Percentiles rank a stretch among this genome's conserved stretches.
Conservation (phyloP, 2,797 vertebrate genomes). For the Anguilla anguilla region DNA sequence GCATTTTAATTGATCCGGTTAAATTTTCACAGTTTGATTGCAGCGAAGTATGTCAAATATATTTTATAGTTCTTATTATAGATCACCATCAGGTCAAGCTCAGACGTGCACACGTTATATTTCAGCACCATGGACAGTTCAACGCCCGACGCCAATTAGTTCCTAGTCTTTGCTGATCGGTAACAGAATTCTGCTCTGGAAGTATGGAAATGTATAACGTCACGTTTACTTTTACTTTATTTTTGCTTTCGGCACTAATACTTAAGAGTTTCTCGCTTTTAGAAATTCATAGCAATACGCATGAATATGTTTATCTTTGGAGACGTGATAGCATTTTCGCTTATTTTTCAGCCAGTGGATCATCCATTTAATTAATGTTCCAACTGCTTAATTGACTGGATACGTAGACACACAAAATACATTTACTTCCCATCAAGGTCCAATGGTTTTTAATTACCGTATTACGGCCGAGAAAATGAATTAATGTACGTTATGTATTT, state of each 20-base stretch:
- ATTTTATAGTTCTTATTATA: background rate
- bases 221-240: background rate
- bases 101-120: background rate
- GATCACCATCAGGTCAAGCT: background rate
- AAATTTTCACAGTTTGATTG: background rate
- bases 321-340: too few species aligned
- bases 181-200: background rate
- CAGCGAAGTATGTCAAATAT: background rate
- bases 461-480: background rate
- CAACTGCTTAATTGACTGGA: background rate
- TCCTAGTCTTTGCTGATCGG: background rate
- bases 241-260: background rate
- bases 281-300: background rate
- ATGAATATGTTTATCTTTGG: background rate
- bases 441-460: background rate
- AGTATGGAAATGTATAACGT: background rate
- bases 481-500: background rate
- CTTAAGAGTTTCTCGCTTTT: too few species aligned
- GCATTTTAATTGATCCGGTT: background rate
- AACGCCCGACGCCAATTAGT: background rate
- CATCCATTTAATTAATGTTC: background rate
- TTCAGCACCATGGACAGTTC: constrained; percentile 14
- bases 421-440: background rate
- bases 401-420: background rate
- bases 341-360: background rate